Conservation (phyloP, 2,797 vertebrate genomes). For the Nothura maculosa region DNA sequence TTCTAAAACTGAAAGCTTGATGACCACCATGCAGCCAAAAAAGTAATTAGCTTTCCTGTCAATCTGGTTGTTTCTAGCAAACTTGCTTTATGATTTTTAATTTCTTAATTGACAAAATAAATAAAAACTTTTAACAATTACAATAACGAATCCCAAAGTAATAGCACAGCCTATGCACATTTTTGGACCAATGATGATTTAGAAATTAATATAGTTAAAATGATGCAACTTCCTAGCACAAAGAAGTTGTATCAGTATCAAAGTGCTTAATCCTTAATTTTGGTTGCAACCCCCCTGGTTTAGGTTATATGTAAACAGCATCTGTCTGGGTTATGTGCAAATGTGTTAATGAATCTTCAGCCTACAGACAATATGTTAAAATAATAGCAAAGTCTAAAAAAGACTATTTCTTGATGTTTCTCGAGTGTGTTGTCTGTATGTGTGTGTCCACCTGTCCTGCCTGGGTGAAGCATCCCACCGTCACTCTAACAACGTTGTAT, state of each 20-base stretch:
- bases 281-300: neutral
- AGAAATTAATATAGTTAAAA: neutral
- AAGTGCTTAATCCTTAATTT: slow-evolving; percentile 24
- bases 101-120: slow-evolving; percentile 30
- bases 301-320: neutral
- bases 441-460: neutral
- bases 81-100: neutral
- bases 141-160: neutral
- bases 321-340: neutral
- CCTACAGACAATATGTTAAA: neutral
- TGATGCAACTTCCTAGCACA: neutral
- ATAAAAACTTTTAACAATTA: neutral
- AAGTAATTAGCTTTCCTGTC: neutral
- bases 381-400: neutral
- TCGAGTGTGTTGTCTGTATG: neutral
- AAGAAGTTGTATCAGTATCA: neutral
- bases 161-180: neutral
- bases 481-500: neutral
- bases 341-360: neutral
- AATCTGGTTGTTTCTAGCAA: neutral
- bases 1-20: neutral
- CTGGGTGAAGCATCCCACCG: neutral
- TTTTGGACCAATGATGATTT: slow-evolving; percentile 23
- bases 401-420: neutral
- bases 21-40: neutral